These are phyloP conservation scores for Agrotis exclamationis DNA, from an alignment of 2,888 invertebrate genomes.

Conservation along the genomic window DNA sequence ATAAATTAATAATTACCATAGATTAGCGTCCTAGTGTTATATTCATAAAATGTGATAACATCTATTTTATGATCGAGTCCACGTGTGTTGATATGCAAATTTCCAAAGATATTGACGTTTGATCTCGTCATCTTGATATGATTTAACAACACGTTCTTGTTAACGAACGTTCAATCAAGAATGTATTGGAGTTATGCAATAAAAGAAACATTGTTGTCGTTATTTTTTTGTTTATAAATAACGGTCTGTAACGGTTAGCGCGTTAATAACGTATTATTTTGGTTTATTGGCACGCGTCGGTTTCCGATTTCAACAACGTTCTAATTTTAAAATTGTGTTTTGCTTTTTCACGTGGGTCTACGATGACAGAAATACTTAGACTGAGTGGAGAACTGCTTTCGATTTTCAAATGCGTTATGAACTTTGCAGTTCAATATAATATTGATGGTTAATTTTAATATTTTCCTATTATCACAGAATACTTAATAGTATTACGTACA, in stretches of 20 bases:
- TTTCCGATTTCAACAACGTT: constrained; percentile 72
- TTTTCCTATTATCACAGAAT: no score
- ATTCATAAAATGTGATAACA: constrained; percentile 49
- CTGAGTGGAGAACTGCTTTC: constrained; percentile 43
- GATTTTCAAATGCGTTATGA: constrained; percentile 32
- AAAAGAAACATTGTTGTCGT: constrained; percentile 55
- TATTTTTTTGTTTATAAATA: constrained; percentile 65
- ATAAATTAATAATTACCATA: constrained; percentile 64
- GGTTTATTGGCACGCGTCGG: constrained; percentile 75
- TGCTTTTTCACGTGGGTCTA: constrained; percentile 62
- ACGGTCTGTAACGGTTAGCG: constrained; percentile 55
- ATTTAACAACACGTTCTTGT: constrained; percentile 53
- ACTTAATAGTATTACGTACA: no score
- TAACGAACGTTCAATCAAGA: constrained; percentile 33
- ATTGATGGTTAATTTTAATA: neutral
- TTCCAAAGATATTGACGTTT: constrained; percentile 35
- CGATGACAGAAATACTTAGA: constrained; percentile 63
- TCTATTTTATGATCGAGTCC: constrained; percentile 47
- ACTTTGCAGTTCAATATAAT: constrained; percentile 19
- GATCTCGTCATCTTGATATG: constrained; percentile 35
- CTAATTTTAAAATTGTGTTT: constrained; percentile 72
- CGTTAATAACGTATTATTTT: constrained; percentile 70
- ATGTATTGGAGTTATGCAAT: constrained; percentile 54
- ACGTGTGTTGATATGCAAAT: constrained; percentile 43
- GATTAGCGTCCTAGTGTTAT: constrained; percentile 44